phyloP scores from a whole-genome alignment of 2,113 vertebrate species.

The Plectropomus leopardus region DNA sequence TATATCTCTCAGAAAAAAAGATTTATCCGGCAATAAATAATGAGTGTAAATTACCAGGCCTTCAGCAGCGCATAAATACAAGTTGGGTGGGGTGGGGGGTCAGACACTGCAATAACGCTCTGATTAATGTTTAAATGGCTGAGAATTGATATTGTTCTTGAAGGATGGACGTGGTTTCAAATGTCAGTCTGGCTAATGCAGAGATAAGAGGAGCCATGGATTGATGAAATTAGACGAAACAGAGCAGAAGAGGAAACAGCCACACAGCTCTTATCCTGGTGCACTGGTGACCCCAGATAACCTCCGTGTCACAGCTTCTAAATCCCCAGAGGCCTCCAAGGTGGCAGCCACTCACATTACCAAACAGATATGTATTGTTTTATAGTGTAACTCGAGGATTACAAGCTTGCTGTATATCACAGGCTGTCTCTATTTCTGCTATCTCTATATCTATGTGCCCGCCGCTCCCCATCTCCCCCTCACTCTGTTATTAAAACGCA shows the following conservation, averaged over 20 bases:
- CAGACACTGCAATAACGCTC: conserved; percentile 45
- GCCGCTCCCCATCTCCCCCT: conserved; percentile 18
- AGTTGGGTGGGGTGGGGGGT: conserved; percentile 63
- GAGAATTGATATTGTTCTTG: conserved; percentile 28
- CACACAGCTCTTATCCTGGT: conserved; percentile 6
- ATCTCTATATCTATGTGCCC: conserved; percentile 21
- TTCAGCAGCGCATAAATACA: conserved; percentile 55
- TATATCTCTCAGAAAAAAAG: conserved; percentile 50
- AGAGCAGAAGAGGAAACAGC: not conserved
- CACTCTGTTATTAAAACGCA: conserved; percentile 41
- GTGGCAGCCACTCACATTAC: conserved; percentile 9
- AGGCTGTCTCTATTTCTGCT: conserved; percentile 13
- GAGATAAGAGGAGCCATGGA: conserved; percentile 38
- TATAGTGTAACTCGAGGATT: not conserved
- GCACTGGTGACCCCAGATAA: conserved; percentile 33
- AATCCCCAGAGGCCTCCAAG: not conserved
- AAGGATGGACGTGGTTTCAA: conserved; percentile 41
- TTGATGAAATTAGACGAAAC: conserved; percentile 35
- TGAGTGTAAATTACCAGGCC: conserved; percentile 62
- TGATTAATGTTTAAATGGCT: conserved; percentile 68
- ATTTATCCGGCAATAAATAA: conserved; percentile 69
- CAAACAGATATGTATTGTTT: conserved; percentile 14
- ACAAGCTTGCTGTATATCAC: conserved; percentile 25
- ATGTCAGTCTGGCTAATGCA: conserved; percentile 39
- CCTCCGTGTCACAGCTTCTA: conserved; percentile 5